Percentiles rank a stretch among this genome's conserved stretches.
Conservation (phyloP, 1,140 invertebrate species). For the Dinoponera quadriceps region DNA sequence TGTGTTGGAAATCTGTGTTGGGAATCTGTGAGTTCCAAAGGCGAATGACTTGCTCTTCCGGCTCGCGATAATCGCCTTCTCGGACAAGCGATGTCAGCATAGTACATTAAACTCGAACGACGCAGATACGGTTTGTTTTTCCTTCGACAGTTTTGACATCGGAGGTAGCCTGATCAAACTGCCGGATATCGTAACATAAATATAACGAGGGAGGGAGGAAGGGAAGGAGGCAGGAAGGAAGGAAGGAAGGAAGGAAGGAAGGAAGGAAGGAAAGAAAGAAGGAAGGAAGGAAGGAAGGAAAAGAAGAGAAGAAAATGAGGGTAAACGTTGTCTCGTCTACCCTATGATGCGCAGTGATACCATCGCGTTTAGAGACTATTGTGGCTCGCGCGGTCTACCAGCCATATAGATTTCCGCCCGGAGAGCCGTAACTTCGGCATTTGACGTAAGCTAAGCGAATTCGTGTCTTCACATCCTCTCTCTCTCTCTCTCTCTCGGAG, state of each 20-base stretch:
- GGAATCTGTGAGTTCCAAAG: no score
- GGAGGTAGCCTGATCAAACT: constrained; percentile 38
- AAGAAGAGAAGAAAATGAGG: neutral
- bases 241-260: neutral
- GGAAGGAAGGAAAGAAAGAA: neutral
- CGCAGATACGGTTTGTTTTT: constrained; percentile 43
- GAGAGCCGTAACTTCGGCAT: constrained; percentile 33
- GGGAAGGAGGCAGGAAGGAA: neutral
- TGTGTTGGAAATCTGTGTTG: constrained; percentile 18
- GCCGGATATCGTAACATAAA: constrained; percentile 44
- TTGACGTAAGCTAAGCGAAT: constrained; percentile 12
- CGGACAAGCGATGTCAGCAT: neutral
- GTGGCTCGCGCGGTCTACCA: constrained; percentile 48
- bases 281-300: no score
- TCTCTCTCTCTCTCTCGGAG: constrained; percentile 79
- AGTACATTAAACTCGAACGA: constrained; percentile 40
- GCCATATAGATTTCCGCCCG: constrained; percentile 32
- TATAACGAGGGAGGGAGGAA: neutral
- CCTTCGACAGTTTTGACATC: constrained; percentile 45
- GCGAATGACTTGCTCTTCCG: neutral
- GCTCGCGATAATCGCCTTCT: constrained; percentile 17
- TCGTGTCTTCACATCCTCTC: constrained; percentile 69
- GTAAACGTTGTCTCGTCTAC: constrained; percentile 7
- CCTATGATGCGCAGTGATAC: constrained; percentile 25
- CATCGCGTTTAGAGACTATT: constrained; percentile 39